Base-by-base conservation (phyloP, 2,888 invertebrate genomes). In the Thysanoteuthis rhombus region DNA sequence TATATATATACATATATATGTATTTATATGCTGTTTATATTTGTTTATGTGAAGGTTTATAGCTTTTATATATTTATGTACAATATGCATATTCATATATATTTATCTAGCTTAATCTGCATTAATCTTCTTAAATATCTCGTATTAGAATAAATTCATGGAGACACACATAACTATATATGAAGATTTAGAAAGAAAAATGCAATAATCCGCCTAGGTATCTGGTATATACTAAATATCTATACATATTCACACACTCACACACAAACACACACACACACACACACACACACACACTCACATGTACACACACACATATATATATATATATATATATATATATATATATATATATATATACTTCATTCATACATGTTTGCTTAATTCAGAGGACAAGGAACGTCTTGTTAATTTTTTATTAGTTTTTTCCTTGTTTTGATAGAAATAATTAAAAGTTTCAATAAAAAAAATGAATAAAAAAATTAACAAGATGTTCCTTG, bases 101-200 rank as follows among this genome's bases (percentile, higher is more conserved):
- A n/a, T n/a, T n/a, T n/a, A 58, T 5, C 0, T 58, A 75, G n/a
- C 75, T 75, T 75, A 75, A 75, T 36, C 75, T 75, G 25, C 36
- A 75, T 75, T 75, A 75, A 75, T 75, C 75, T 75, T 75, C 75
- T 75, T 75, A 75, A 75, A 75, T 75, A 75, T 75, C 75, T 75
- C 16, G 75, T n/a, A n/a, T 75, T 75, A 75, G 75, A 75, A 75
- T 75, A 36, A 75, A 75, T 75, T 75, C 75, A 75, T 75, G 36
- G 75, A n/a, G 75, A 75, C 36, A 36, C 36, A 75, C 75, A 75
- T 75, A 75, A 75, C 75, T 75, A 32, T 32, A 58, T 32, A 58
- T 58, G 16, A n/a, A 36, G 75, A 75, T 75, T n/a, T 75, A 12
- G n/a, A 75, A n/a, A 75, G n/a, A 19, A 75, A 75, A 75, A 75